These are phyloP conservation scores for Sminthurinus signatus DNA, from an alignment of 1,140 invertebrate species.

Conservation along the genomic window DNA sequence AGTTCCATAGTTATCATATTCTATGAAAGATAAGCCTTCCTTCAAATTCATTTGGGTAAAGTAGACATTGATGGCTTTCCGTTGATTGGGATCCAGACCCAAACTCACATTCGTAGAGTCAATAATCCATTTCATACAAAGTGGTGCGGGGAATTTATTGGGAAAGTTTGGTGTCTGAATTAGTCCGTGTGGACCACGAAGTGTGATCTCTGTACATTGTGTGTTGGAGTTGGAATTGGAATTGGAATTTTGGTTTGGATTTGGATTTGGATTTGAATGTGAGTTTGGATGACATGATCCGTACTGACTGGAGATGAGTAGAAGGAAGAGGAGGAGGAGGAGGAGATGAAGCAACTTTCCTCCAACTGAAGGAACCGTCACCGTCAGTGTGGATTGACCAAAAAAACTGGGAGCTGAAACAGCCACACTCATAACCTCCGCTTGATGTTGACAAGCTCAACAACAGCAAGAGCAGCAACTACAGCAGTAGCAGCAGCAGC, in stretches of 20 bases:
- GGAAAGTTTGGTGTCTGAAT: slow-evolving; percentile 80
- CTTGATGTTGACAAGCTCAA: no score
- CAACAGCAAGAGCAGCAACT: no score
- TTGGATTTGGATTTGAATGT: no score
- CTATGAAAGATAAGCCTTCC: slow-evolving; percentile 63
- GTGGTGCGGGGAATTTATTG: slow-evolving; percentile 64
- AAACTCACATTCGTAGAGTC: slow-evolving; percentile 53
- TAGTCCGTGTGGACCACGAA: slow-evolving; percentile 48
- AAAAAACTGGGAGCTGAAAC: slow-evolving; percentile 5
- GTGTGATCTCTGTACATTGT: not conserved
- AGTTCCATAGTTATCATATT: slow-evolving; percentile 56
- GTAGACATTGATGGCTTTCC: slow-evolving; percentile 63
- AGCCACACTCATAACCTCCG: slow-evolving; percentile 14
- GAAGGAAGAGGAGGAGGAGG: no score
- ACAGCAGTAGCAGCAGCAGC: no score
- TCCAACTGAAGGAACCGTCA: no score
- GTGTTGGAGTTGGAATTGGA: no score
- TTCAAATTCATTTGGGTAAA: slow-evolving; percentile 75
- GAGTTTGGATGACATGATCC: not conserved
- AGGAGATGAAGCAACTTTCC: slow-evolving; percentile 2
- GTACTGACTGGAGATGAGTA: not conserved
- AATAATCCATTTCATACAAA: slow-evolving; percentile 79
- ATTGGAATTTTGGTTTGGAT: no score
- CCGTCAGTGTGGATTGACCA: slow-evolving; percentile 6
- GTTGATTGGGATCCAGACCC: not conserved